Evolutionary conservation across 2,797 vertebrate genomes (phyloP).

Genomic region (Amblyopsis hoosieri): DNA sequence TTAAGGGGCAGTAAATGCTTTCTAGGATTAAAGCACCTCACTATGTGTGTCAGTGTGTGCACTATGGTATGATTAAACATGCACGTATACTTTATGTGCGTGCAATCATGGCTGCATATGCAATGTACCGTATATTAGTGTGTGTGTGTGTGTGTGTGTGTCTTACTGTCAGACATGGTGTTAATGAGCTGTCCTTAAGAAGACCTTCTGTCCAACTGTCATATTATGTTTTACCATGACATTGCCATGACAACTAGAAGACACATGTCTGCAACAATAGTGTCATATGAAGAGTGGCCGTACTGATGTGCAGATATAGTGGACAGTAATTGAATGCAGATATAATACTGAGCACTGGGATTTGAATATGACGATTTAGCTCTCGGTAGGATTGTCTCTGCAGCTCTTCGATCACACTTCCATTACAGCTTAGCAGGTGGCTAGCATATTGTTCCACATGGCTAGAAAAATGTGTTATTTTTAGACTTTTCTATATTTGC

Average conservation of each 20-base stretch:
- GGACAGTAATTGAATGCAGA: constrained; percentile 14
- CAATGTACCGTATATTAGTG: neutral
- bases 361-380: constrained; percentile 1
- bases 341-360: constrained; percentile 22
- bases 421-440: neutral
- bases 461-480: neutral
- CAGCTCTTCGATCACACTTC: neutral
- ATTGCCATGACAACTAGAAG: constrained; percentile 25
- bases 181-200: constrained; percentile 33
- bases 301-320: constrained; percentile 2
- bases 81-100: no score
- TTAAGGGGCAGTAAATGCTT: constrained; percentile 54
- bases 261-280: constrained; percentile 12
- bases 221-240: constrained; percentile 38
- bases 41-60: constrained; percentile 27
- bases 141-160: constrained; percentile 2
- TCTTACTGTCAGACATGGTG: constrained; percentile 45
- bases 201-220: constrained; percentile 39
- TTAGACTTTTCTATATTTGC: no score
- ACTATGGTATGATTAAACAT: no score
- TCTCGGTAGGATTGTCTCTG: neutral
- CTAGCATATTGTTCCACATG: neutral
- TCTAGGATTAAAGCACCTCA: constrained; percentile 44
- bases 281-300: constrained; percentile 17
- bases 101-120: no score